Conservation (phyloP, 2,888 invertebrate species). For the Leptinotarsa haldemani region DNA sequence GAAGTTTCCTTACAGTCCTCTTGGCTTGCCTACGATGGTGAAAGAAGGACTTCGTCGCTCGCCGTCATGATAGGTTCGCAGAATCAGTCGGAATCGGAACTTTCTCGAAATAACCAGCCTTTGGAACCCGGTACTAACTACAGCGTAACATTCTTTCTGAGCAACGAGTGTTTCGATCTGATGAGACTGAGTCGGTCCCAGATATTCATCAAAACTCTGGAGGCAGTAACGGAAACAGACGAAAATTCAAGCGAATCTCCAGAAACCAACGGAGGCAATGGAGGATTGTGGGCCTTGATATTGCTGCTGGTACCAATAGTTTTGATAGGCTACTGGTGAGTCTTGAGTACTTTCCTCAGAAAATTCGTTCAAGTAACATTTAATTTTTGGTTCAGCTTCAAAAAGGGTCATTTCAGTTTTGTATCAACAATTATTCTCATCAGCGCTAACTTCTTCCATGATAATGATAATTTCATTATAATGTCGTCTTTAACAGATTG, state of each 20-base stretch:
- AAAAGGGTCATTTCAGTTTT: no score
- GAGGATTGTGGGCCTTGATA: slow-evolving; percentile 32
- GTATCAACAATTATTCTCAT: no score
- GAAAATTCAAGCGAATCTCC: background rate
- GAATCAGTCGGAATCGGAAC: background rate
- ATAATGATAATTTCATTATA: no score
- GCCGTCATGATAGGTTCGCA: slow-evolving; percentile 29
- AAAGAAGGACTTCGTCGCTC: background rate
- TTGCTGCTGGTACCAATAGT: slow-evolving; percentile 28
- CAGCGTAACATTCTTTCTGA: slow-evolving; percentile 33
- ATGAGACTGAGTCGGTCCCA: background rate
- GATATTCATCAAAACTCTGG: slow-evolving; percentile 15
- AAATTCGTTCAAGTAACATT: background rate
- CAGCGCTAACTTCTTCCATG: no score
- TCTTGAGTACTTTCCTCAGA: background rate
- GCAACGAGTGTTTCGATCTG: slow-evolving; percentile 38
- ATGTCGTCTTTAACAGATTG: no score
- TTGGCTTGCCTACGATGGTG: slow-evolving; percentile 14
- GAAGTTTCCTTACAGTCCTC: background rate
- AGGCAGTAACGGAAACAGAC: background rate
- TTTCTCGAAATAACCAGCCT: slow-evolving; percentile 33
- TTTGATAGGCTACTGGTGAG: slow-evolving; percentile 29
- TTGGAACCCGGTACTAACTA: slow-evolving; percentile 42
- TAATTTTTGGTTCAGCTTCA: no score
- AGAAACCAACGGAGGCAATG: background rate